Evolutionary conservation across 1,140 invertebrate species (phyloP), one percentile per base, ranked within the genome.

Genomic region (Battus philenor): DNA sequence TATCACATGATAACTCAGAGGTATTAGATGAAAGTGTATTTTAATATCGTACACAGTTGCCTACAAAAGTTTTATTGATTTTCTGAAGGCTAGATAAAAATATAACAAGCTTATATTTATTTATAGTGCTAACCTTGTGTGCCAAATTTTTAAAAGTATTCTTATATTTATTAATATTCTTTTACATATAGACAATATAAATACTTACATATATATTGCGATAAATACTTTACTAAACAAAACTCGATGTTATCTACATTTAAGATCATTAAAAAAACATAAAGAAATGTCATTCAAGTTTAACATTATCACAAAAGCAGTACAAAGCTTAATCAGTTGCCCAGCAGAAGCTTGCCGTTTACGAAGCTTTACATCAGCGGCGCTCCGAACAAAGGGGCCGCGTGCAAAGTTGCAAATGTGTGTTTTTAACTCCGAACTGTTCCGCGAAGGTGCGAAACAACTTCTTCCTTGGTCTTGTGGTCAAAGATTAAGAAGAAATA

Each of bases 371-470:
- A 12, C 38, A 34, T 20, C 32, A 29, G 44, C 44, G 33, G 26
- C 20, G 26, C 36, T 24, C 12, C 17, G 34, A 27, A 47, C 55
- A 59, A 59, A 59, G 50, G 55, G 29, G 27, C 32, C 22, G 22
- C 22, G 44, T 39, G 38, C 29, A 39, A 50, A 60, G 39, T 61
- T 54, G 44, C 45, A 57, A 56, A 56, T 50, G 47, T 56, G 44
- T 57, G 54, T 57, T 57, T 57, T 57, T 54, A 56, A 52, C 44
- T 56, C 32, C 38, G 20, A 39, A 29, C 10, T 29, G 38, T 17
- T 36, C 29, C 16, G 12, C 15, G 24, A 2, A 47, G 39, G 44
- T 51, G 34, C 27, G 47, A 50, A 44, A 44, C 39, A 47, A 45
- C 44, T 9, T 29, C 24, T 17, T 41, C 38, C 20, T 36, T 41